phyloP scores from a whole-genome alignment of 2,113 vertebrate species.

The Oreochromis spilurus region DNA sequence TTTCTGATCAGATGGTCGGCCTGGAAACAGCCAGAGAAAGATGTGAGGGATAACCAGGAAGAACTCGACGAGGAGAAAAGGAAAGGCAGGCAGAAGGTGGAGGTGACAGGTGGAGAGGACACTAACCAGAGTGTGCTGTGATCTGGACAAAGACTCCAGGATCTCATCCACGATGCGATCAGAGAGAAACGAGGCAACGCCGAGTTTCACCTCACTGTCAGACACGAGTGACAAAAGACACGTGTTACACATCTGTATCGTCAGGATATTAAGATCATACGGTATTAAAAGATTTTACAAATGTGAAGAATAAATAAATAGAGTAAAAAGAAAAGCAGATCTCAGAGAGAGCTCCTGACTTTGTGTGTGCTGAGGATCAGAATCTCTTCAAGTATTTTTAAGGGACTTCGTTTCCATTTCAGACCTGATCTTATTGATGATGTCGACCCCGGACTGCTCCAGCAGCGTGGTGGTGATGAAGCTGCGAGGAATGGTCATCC shows the following conservation, averaged over 20 bases:
- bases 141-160: constrained; percentile 86
- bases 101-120: not conserved
- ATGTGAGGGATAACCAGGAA: not conserved
- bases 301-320: not conserved
- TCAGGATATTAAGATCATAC: not conserved
- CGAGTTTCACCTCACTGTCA: constrained; percentile 88
- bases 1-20: constrained; percentile 83
- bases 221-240: not conserved
- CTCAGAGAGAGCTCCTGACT: too few relatives aligned
- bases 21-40: constrained; percentile 56
- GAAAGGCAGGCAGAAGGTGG: accelerated
- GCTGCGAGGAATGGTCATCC: constrained; percentile 81
- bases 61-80: not conserved
- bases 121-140: constrained; percentile 89
- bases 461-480: constrained; percentile 90
- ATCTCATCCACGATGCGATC: constrained; percentile 94
- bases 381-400: accelerated
- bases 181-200: constrained; percentile 87
- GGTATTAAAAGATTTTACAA: not conserved
- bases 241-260: not conserved
- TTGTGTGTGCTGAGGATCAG: not conserved
- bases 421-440: constrained; percentile 97
- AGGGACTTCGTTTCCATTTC: not conserved
- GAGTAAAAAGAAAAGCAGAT: too few relatives aligned
- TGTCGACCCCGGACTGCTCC: constrained; percentile 92